Evolutionary conservation across 2,797 vertebrate genomes (phyloP).

Genomic region (Pyrrhura leucotis): DNA sequence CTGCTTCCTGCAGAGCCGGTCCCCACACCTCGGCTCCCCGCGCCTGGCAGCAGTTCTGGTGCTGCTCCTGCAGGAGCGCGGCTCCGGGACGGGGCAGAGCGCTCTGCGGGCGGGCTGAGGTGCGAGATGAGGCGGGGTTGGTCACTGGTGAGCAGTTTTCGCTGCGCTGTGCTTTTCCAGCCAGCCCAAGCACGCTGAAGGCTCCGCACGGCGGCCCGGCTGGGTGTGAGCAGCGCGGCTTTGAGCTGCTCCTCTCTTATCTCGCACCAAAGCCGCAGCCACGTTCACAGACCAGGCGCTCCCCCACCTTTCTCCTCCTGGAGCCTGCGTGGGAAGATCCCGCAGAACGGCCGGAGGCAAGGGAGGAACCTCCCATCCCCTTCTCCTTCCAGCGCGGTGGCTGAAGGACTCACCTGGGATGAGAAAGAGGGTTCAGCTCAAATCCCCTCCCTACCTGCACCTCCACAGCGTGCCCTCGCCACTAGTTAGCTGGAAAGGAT

Average conservation of each 20-base stretch:
- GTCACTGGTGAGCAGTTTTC: neutral
- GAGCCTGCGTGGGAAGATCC: conserved; percentile 66
- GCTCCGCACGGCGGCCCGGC: neutral
- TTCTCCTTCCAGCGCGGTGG: neutral
- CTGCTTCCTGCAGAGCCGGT: neutral
- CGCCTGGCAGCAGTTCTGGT: neutral
- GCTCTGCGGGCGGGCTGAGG: neutral
- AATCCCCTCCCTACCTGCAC: neutral
- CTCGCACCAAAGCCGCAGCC: conserved; percentile 56
- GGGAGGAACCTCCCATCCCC: neutral
- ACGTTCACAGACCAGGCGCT: conserved; percentile 42
- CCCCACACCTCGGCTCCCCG: neutral
- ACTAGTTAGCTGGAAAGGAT: neutral
- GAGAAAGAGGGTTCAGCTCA: neutral
- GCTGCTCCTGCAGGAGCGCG: neutral
- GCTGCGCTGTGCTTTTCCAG: neutral
- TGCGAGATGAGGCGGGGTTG: neutral
- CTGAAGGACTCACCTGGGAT: neutral
- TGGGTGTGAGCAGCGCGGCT: neutral
- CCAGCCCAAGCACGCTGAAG: neutral
- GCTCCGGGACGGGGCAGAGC: neutral
- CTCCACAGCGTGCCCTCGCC: neutral
- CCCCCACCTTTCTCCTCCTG: conserved; percentile 35
- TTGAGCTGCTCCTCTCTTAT: conserved; percentile 53
- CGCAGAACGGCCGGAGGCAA: neutral